Evolutionary conservation across 2,113 vertebrate species (phyloP).

Genomic region (Megaptera novaeangliae): DNA sequence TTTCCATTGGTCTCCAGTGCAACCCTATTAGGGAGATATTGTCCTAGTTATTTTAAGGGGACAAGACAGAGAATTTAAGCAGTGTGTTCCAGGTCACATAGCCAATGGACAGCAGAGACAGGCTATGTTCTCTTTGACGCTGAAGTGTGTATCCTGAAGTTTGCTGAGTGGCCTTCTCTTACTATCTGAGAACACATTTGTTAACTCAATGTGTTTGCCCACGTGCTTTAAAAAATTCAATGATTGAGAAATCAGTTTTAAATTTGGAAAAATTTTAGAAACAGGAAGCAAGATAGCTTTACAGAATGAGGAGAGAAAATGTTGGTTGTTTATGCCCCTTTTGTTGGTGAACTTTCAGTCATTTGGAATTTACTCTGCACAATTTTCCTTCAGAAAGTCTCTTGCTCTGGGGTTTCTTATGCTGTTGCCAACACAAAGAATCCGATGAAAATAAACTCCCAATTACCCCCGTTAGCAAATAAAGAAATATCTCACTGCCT

Average conservation of each 20-base stretch:
- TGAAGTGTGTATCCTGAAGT: not conserved
- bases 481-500: not conserved
- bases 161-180: not conserved
- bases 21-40: not conserved
- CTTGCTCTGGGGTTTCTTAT: not conserved
- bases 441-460: not conserved
- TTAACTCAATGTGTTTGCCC: not conserved
- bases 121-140: not conserved
- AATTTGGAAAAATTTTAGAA: not conserved
- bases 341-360: not conserved
- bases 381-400: not conserved
- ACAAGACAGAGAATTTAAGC: not conserved
- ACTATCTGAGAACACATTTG: not conserved
- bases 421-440: not conserved
- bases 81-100: not conserved
- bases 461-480: not conserved
- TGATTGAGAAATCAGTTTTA: not conserved
- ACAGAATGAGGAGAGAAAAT: not conserved
- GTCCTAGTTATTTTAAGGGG: not conserved
- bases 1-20: not conserved
- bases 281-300: not conserved
- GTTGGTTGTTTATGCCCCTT: not conserved
- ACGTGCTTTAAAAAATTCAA: not conserved
- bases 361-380: not conserved
- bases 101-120: not conserved